phyloP scores from a whole-genome alignment of 2,797 vertebrate genomes.

The Ateles fusciceps region DNA sequence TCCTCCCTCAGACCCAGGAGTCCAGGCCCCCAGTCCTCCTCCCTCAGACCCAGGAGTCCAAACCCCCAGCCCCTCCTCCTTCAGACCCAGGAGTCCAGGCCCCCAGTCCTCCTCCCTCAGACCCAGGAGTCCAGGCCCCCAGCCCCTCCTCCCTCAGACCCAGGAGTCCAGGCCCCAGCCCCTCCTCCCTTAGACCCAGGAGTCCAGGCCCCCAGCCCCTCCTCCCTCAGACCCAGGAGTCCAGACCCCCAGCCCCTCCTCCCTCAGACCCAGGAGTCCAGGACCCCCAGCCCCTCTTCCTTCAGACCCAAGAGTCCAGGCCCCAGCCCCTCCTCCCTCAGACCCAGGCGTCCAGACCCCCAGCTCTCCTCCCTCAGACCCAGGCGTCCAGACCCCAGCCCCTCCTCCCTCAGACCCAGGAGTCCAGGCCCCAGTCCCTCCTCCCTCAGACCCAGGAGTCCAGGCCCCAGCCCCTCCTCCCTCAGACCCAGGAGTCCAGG shows the following conservation, averaged over 20 bases:
- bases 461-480: background rate
- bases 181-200: background rate
- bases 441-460: fast-evolving
- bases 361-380: too few relatives aligned
- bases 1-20: background rate
- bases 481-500: fast-evolving
- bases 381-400: fast-evolving
- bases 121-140: fast-evolving
- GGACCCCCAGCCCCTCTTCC: background rate
- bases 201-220: background rate
- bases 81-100: background rate
- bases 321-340: too few relatives aligned
- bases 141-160: fast-evolving
- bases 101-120: fast-evolving
- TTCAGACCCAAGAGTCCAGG: too few relatives aligned
- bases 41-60: background rate
- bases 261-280: background rate
- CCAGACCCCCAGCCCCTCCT: too few relatives aligned
- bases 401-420: background rate
- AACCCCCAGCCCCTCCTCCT: background rate
- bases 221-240: background rate
- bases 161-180: fast-evolving
- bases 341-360: background rate
- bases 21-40: background rate
- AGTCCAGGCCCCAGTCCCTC: background rate